Evolutionary conservation across 1,140 invertebrate species (phyloP).

Genomic region (Hylaeus anthracinus): DNA sequence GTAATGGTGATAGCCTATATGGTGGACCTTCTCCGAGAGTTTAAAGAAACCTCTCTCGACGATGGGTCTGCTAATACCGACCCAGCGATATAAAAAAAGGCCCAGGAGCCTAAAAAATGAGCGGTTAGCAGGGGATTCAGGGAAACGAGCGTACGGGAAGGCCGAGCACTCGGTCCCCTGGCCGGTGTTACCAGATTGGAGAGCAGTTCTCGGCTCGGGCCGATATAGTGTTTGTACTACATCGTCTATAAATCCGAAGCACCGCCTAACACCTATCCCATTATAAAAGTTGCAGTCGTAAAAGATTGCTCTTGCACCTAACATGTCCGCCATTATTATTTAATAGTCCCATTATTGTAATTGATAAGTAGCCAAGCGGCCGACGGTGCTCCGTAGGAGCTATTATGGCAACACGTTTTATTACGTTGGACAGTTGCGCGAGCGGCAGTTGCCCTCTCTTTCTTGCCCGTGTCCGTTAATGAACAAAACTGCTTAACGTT

Average conservation of each 20-base stretch:
- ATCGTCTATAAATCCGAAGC: conserved; percentile 61
- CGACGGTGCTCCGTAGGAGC: conserved; percentile 20
- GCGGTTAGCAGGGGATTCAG: neutral
- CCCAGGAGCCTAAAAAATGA: conserved; percentile 1
- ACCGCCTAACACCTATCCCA: conserved; percentile 54
- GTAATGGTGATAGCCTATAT: too few relatives aligned
- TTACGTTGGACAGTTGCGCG: conserved; percentile 46
- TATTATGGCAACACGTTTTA: conserved; percentile 60
- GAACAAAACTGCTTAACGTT: conserved; percentile 60
- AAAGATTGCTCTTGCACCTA: conserved; percentile 54
- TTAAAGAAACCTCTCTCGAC: too few relatives aligned
- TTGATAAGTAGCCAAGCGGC: conserved; percentile 60
- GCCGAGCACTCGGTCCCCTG: too few relatives aligned
- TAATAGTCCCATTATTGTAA: conserved; percentile 68
- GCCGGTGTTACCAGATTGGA: conserved; percentile 44
- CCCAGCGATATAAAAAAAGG: neutral
- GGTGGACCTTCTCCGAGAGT: too few relatives aligned
- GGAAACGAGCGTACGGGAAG: conserved; percentile 1
- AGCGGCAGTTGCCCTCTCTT: conserved; percentile 14
- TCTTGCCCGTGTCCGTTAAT: conserved; percentile 52
- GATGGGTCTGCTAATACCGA: too few relatives aligned
- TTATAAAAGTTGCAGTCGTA: conserved; percentile 60
- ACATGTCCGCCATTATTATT: conserved; percentile 63
- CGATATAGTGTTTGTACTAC: conserved; percentile 55
- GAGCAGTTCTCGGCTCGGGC: conserved; percentile 31